Evolutionary conservation across 2,888 invertebrate genomes (phyloP), one percentile per base, ranked within the genome.

Genomic region (Herminia tarsipennalis): DNA sequence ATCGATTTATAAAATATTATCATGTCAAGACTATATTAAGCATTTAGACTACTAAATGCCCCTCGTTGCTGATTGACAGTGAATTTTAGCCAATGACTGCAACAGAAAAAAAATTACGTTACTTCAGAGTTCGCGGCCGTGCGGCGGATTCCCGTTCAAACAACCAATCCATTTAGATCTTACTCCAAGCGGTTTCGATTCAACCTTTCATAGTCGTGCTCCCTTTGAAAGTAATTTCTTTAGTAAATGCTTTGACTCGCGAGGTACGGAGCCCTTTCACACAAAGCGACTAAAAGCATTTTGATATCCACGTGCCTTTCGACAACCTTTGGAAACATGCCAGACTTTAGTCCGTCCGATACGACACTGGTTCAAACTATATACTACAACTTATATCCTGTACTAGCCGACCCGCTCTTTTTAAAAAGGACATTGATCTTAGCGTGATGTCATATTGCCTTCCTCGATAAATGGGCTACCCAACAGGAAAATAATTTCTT

Each of bases 231-330:
- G 33, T 34, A 33, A 34, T 28, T 28, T 27, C 10, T 41, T 27
- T 22, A 10, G 16, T 27, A 18, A 17, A 18, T 16, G 20, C 34
- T 28, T 34, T 33, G 27, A 20, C 1, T 27, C 21, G 16, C 10
- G 20, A 41, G n/a, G 12, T 17, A 29, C 10, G 10, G 27, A 20
- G 9, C 20, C 12, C 10, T 22, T 28, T 12, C 13, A 22, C 16
- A 22, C 13, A 42, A 42, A 42, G 17, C 14, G 12, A 22, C 21
- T 18, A 13, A 34, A 10, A 22, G 9, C 21, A 34, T 22, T 35
- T 42, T 28, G 35, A 35, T 42, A 5, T 35, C 13, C n/a, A 42
- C 21, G 12, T 22, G 10, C 5, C 21, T 27, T 42, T 12, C 22
- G 17, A 22, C 28, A 16, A 17, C 18, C 12, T 28, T 33, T 12